Evolutionary conservation across 2,888 invertebrate species (phyloP).

Genomic region (Sphaerophoria rueppellii): DNA sequence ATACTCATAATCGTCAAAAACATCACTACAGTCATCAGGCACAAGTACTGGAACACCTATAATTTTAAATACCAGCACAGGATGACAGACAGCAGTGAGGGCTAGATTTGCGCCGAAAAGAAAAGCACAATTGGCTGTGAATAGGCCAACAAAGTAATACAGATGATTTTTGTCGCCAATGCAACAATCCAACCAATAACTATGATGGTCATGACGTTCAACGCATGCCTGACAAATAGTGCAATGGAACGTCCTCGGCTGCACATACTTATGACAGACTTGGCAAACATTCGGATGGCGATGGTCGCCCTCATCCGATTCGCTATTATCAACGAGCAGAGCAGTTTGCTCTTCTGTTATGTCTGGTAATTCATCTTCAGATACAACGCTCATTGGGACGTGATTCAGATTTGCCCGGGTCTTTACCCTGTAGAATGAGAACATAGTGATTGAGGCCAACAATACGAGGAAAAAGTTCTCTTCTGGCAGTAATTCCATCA

Average conservation of each 20-base stretch:
- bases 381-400: constrained; percentile 77
- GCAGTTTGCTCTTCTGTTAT: constrained; percentile 79
- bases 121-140: constrained; percentile 86
- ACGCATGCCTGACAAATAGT: constrained; percentile 92
- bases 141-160: constrained; percentile 88
- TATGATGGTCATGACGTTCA: constrained; percentile 89
- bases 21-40: constrained; percentile 93
- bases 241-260: constrained; percentile 91
- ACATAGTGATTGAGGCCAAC: constrained; percentile 76
- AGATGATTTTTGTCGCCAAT: constrained; percentile 90
- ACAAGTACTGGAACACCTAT: constrained; percentile 84
- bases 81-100: constrained; percentile 92
- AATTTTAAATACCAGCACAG: constrained; percentile 83
- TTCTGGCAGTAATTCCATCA: constrained; percentile 87
- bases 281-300: constrained; percentile 83
- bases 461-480: constrained; percentile 85
- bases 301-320: constrained; percentile 77
- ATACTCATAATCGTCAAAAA: constrained; percentile 90
- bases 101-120: constrained; percentile 91
- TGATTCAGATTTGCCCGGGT: constrained; percentile 79
- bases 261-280: constrained; percentile 85
- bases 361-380: constrained; percentile 79
- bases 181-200: constrained; percentile 93
- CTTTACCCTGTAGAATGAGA: constrained; percentile 77
- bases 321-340: constrained; percentile 76